Evolutionary conservation across 2,113 vertebrate species (phyloP), one percentile per base, ranked within the genome.

Genomic region (Talpa occidentalis): DNA sequence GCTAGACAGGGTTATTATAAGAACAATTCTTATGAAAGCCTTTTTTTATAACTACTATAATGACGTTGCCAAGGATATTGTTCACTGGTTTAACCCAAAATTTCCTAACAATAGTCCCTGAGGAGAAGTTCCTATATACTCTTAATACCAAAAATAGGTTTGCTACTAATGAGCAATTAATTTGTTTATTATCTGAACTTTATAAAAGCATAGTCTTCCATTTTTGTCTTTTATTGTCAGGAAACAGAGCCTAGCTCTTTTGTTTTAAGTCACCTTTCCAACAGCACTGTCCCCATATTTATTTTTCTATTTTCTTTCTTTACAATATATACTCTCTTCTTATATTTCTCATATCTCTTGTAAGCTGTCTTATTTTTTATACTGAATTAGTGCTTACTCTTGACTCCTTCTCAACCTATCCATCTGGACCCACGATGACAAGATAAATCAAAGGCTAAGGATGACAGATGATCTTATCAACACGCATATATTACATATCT

Each of bases 121-220:
- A 44, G 52, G 67, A 77, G 32, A 95, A 85, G 77, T 85, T 88
- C 35, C 85, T 92, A 81, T 93, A 77, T 91, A 74, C 67, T 78
- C 62, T 95, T 90, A 32, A 88, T 35, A 93, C 69, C 60, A 74
- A 93, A 95, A 94, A 79, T 89, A 95, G 76, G 86, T n/a, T 82
- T 94, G 90, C 6, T 82, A 37, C n/a, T 88, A 52, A 82, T 60
- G 49, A 86, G n/a, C 14, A 94, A 88, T 78, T 88, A 73, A 52
- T 81, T 91, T 52, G 12, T 44, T 69, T 59, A 76, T 66, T 37
- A 91, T 89, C 6, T 81, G 49, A 37, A 85, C 90, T 85, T 90
- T 88, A 21, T 44, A 64, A 80, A 44, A 88, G n/a, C 88, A 24
- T 64, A 69, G 62, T 0, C 44, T 84, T 59, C 47, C 16, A 3